Base-by-base conservation (phyloP, 2,797 vertebrate species). In the Falco concolor region DNA sequence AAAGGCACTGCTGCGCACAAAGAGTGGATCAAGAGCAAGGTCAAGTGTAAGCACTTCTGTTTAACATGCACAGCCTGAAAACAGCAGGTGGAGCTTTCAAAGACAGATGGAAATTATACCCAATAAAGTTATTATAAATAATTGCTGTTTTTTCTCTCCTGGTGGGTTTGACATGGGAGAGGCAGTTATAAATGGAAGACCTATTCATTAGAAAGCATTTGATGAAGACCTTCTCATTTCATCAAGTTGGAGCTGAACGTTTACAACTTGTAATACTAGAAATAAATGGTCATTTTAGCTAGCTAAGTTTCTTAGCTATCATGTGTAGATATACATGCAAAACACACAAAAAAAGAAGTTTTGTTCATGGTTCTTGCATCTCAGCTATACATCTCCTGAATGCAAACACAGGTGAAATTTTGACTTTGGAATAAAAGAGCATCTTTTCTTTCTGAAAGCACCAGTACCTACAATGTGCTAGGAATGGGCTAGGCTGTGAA, bases 41-140 rank as follows among this genome's bases (percentile, higher is more conserved):
- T 97, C 97, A 97, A 96, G 89, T 91, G 73, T 92, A 96, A 97
- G 95, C 94, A 94, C 95, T 96, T 92, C 93, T 94, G 95, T 95
- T 97, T 96, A 96, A 96, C 87, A 96, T 86, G 89, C 85, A 94
- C 83, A 94, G 96, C 83, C 96, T 86, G 93, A 97, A 97, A 97
- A 84, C 93, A 90, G 93, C 90, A 64, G 92, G 93, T 50, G 52
- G 56, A 96, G 93, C 95, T 98, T 97, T 97, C 97, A 98, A 94
- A 96, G 95, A 90, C 70, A 94, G 94, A 94, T 65, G 95, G 83
- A 98, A 97, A 98, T 98, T 97, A 97, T 94, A 97, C 92, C 89
- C 90, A 97, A 97, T 97, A 97, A 97, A 97, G 96, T 97, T 98
- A 97, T 98, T 98, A 98, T 92, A 94, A 97, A 96, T 98, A 98